Conservation (phyloP, 1,140 invertebrate species). For the Drosophila ironensis region DNA sequence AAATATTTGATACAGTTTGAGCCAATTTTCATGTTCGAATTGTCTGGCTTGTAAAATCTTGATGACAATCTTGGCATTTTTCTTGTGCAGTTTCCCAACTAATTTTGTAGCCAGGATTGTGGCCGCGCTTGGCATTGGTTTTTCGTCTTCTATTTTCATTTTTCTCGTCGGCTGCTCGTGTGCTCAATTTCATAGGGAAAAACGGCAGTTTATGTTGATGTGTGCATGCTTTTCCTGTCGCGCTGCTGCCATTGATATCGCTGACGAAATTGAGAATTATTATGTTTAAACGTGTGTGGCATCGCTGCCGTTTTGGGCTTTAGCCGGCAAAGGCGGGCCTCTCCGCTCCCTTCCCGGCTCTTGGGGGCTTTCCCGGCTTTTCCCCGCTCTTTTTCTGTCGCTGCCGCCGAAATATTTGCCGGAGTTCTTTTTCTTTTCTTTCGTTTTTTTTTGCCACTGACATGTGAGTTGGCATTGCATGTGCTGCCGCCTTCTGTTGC, state of each 20-base stretch:
- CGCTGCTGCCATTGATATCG: conserved; percentile 67
- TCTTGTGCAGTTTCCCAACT: no score
- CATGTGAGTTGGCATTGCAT: conserved; percentile 40
- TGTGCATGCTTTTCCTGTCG: conserved; percentile 69
- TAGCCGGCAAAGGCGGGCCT: background rate
- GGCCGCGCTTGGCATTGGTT: no score
- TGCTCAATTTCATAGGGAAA: conserved; percentile 69
- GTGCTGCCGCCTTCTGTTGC: conserved; percentile 50
- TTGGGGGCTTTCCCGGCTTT: background rate
- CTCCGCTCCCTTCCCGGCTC: background rate
- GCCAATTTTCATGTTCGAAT: no score
- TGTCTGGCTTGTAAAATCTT: no score
- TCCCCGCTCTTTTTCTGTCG: background rate
- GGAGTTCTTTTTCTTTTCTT: background rate
- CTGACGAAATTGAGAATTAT: conserved; percentile 80
- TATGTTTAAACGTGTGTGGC: conserved; percentile 76
- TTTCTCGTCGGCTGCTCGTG: conserved; percentile 44
- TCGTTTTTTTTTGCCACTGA: no score
- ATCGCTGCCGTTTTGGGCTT: conserved; percentile 47
- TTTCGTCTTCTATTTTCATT: background rate
- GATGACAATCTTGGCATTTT: no score
- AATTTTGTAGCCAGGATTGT: no score
- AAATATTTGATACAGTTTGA: no score
- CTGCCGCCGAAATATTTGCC: conserved; percentile 1
- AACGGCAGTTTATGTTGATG: conserved; percentile 77